Base-by-base conservation (phyloP, 2,113 vertebrate species). In the Mus spicilegus region DNA sequence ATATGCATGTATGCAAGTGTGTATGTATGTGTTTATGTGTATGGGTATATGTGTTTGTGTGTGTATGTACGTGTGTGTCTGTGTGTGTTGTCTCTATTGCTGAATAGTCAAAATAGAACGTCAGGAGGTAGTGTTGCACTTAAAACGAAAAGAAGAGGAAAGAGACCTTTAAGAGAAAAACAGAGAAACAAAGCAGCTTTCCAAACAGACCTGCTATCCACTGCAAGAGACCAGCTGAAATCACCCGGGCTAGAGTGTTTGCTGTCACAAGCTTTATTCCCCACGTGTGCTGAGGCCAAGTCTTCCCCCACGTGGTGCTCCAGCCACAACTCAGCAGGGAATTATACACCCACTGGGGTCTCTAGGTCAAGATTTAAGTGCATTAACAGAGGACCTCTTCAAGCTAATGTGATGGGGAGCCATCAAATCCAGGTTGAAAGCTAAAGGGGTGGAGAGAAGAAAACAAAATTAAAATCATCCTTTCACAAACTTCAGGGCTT, bases 81-180 rank as follows among this genome's bases (percentile, higher is more conserved):
- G 69, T 19, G n/a, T 19, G 36, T 92, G n/a, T 67, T 89, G 26
- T 63, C 82, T 96, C 77, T 93, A 49, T 91, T 49, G 28, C 89
- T 93, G 69, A 93, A 96, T 93, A 95, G 26, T 96, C 94, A 91
- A 89, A 89, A 63, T 20, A 93, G 93, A 94, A 94, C 93, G 94
- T 78, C 58, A 90, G 49, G 76, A 93, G 70, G 33, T 24, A 87
- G 42, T 42, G 26, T 69, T 87, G 73, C 81, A 39, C 42, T 92
- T 93, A 82, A 91, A 91, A 72, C 26, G 28, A 89, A 91, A 82
- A 70, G 69, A 19, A 87, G 78, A 85, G 80, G 16, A 86, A 42
- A 77, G 89, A 84, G 61, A 81, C 76, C 69, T 87, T 97, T 39
- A 28, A 36, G 49, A 77, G 42, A 61, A 93, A 93, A 95, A 69